Conservation (phyloP, 2,888 invertebrate species). For the Drosophila longiperda region DNA sequence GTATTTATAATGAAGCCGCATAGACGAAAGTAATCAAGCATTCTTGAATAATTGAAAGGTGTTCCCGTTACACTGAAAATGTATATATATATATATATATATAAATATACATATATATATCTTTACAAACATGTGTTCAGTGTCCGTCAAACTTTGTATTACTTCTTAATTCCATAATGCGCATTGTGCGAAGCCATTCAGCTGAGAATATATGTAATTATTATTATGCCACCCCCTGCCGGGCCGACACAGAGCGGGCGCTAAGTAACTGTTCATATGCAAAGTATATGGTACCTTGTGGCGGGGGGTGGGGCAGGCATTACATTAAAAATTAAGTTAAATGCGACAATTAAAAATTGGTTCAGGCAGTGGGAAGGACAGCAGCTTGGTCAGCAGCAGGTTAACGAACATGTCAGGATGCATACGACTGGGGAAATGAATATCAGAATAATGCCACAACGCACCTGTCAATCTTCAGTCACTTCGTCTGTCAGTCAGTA, state of each 20-base stretch:
- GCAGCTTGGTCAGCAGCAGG: constrained; percentile 30
- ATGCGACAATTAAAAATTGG: constrained; percentile 61
- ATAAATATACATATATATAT: not conserved
- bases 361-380: constrained; percentile 31
- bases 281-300: constrained; percentile 26
- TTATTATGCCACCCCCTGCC: constrained; percentile 15
- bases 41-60: constrained; percentile 28
- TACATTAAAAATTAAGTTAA: constrained; percentile 69
- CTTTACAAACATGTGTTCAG: not conserved
- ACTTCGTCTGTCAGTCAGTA: constrained; percentile 31
- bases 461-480: constrained; percentile 42
- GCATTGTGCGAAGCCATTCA: constrained; percentile 46
- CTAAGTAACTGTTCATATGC: constrained; percentile 48
- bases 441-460: not conserved
- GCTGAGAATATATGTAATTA: constrained; percentile 25
- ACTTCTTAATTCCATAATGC: constrained; percentile 7
- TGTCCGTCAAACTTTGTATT: not conserved
- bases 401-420: constrained; percentile 9
- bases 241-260: not conserved
- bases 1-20: constrained; percentile 15
- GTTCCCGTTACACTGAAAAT: not conserved
- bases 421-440: constrained; percentile 14
- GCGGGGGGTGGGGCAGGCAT: not conserved
- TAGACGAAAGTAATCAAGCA: not conserved
- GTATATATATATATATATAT: not conserved